Base-by-base conservation (phyloP, 1,140 invertebrate genomes). In the Steinernema khuongi region DNA sequence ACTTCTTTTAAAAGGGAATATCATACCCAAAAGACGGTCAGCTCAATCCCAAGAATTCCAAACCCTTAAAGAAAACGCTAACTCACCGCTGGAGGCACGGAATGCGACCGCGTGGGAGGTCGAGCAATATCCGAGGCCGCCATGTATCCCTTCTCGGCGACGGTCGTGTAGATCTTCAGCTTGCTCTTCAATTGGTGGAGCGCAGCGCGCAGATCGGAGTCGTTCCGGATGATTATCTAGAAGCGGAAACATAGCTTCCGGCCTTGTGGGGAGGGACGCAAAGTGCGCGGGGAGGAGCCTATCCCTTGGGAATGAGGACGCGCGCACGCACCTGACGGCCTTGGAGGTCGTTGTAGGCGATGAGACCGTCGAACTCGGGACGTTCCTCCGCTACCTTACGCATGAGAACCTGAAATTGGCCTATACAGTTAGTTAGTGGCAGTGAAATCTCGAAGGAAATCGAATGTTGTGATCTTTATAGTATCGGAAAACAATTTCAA, bases 321-420 rank as follows among this genome's bases (percentile, higher is more conserved):
- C 36, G 36, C 36, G 36, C 36, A n/a, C 36, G n/a, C n/a, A 79
- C 78, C 68, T 80, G 79, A 67, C 80, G 41, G n/a, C 79, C 79
- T 31, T 44, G 68, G 28, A 78, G 68, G 71, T 80, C 76, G 44
- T 83, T 80, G 80, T 81, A 80, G 1, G 79, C 79, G 31, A 80
- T 44, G 19, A 70, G 60, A 4, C 79, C 79, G n/a, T 80, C 70
- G 70, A 80, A 80, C 22, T 80, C 77, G 1, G 79, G 73, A 14
- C 71, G 60, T 18, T 70, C 68, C 14, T 80, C 80, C 30, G 71
- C 70, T 29, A 81, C 70, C 43, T 81, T 81, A 43, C 77, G 76
- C 77, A 79, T 82, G 14, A 79, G 36, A 22, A 67, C 72, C 79
- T 79, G 50, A 68, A 73, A 68, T 26, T 29, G n/a, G 36, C 7